Evolutionary conservation across 2,113 vertebrate genomes (phyloP).

Genomic region (Cynoglossus semilaevis): DNA sequence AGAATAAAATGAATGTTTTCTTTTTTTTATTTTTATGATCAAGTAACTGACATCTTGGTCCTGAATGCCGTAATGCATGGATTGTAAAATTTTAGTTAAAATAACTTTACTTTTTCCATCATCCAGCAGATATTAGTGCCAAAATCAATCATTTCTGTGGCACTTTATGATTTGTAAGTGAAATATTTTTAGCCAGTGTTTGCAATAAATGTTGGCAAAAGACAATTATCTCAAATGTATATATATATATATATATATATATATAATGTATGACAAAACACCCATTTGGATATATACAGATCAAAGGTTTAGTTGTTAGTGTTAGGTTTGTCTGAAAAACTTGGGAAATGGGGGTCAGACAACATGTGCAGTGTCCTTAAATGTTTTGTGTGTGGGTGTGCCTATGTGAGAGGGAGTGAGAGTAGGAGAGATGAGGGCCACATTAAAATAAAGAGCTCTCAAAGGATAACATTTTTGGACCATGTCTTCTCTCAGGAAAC

Average conservation of each 20-base stretch:
- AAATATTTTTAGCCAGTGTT: too few species aligned
- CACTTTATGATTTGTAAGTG: slow-evolving; percentile 42
- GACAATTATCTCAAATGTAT: too few species aligned
- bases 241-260: too few species aligned
- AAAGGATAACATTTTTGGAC: slow-evolving; percentile 10
- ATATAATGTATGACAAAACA: too few species aligned
- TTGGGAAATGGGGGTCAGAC: too few species aligned
- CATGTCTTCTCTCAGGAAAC: slow-evolving; percentile 8
- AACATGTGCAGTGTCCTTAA: too few species aligned
- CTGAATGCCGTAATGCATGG: slow-evolving; percentile 4
- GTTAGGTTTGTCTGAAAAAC: too few species aligned
- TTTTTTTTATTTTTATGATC: slow-evolving; percentile 5
- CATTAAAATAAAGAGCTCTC: background rate
- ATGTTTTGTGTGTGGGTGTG: background rate
- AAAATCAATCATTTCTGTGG: slow-evolving; percentile 45
- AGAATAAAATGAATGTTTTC: background rate
- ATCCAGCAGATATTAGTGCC: slow-evolving; percentile 51
- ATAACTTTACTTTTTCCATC: slow-evolving; percentile 44
- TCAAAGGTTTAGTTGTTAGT: too few species aligned
- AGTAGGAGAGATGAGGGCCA: background rate
- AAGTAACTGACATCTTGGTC: slow-evolving; percentile 13
- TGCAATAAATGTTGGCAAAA: too few species aligned
- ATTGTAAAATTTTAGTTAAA: slow-evolving; percentile 25
- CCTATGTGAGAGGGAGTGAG: slow-evolving; percentile 1
- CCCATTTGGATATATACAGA: too few species aligned